Evolutionary conservation across 2,888 invertebrate genomes (phyloP), one percentile per base, ranked within the genome.

Genomic region (Limenitis camilla): DNA sequence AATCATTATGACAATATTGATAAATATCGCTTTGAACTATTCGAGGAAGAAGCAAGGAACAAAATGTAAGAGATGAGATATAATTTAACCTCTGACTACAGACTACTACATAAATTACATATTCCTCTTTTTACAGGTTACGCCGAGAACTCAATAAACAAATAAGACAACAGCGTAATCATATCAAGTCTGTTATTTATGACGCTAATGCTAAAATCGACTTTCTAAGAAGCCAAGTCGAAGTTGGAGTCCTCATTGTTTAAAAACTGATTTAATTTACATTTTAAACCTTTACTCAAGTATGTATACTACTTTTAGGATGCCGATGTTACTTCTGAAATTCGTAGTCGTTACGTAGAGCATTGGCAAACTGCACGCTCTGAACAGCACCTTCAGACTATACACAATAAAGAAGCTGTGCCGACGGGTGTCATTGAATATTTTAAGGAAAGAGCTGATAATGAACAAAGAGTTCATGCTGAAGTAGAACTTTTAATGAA

Each of bases 291-390:
- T 10, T 35, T 35, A 6, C 35, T 10, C 6, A 35, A 35, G 10
- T n/a, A 10, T 6, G 0, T 35, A 7, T 35, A 35, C 31, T 36
- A 29, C 40, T 53, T 55, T 28, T 44, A 80, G 79, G 77, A 80
- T 55, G 65, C 72, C 9, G 58, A 60, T 2, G 35, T 76, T 9
- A 62, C 68, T 40, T 62, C 70, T 0, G 74, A 76, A 58, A 72
- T 68, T 19, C 68, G 69, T 10, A 66, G 61, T 50, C 76, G 84
- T 4, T 83, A 81, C 60, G 61, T 72, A 1, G 65, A 57, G 6
- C 71, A 72, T 42, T 85, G 85, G 85, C 75, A 85, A 61, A 44
- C 45, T 2, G 74, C 84, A 9, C 74, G 84, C 4, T 66, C 74
- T 0, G 84, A 84, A 50, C 83, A 83, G 55, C 72, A 81, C 40